A percentile compares a stretch with the other conserved stretches of the same genome.
Evolutionary conservation across 1,140 invertebrate species (phyloP).

Genomic region (Monochamus saltuarius): DNA sequence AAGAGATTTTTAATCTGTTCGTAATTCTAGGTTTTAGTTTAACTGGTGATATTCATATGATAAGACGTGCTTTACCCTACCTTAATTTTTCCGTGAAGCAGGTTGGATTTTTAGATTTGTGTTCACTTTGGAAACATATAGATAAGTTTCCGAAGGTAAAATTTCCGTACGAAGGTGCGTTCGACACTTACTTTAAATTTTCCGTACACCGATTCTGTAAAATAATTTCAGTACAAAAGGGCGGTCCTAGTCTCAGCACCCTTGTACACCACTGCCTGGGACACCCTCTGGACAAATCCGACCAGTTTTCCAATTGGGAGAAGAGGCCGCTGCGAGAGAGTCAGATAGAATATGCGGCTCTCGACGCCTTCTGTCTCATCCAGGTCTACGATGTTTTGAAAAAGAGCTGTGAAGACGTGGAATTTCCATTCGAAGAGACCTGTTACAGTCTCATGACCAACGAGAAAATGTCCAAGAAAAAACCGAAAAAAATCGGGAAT

Average conservation of each 20-base stretch:
- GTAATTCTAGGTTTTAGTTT: conserved; percentile 59
- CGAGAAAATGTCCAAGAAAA: conserved; percentile 52
- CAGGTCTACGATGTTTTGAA: conserved; percentile 68
- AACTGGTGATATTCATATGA: conserved; percentile 59
- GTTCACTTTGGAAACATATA: conserved; percentile 57
- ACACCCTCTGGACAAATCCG: conserved; percentile 71
- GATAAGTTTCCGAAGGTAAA: conserved; percentile 54
- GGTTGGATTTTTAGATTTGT: conserved; percentile 57
- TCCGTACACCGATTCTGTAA: background rate
- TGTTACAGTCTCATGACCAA: conserved; percentile 58
- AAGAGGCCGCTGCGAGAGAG: conserved; percentile 70
- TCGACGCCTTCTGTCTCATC: conserved; percentile 79
- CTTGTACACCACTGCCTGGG: conserved; percentile 74
- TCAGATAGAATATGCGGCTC: conserved; percentile 79
- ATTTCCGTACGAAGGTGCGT: conserved; percentile 55
- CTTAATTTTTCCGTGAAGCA: conserved; percentile 53
- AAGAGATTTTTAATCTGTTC: no score
- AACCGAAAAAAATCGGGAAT: conserved; percentile 48
- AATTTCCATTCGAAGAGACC: conserved; percentile 63
- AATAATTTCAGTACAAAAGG: conserved; percentile 34
- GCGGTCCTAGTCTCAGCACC: conserved; percentile 62
- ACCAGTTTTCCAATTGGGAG: conserved; percentile 89
- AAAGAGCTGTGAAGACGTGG: conserved; percentile 53
- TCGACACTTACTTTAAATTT: background rate
- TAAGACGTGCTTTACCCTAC: conserved; percentile 57